Evolutionary conservation across 1,140 invertebrate genomes (phyloP), one percentile per base, ranked within the genome.

Genomic region (Drosophila prosaltans): DNA sequence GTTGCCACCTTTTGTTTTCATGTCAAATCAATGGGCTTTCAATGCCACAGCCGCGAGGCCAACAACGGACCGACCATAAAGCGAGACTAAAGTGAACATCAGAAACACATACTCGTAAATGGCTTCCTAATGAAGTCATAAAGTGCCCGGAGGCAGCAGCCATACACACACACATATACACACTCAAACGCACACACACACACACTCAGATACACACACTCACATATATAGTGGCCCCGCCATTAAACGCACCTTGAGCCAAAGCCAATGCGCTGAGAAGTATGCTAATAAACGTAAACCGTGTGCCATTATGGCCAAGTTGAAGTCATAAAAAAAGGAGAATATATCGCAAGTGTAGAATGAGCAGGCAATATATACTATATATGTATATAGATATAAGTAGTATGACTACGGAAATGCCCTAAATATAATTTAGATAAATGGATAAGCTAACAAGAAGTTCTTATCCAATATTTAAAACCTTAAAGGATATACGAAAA

Each of bases 281-380:
- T 86, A 86, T 88, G 82, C 83, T 86, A 88, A 86, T 86, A 86
- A 86, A 86, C 82, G 80, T 83, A 86, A 86, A 88, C 69, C 82
- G 65, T 79, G 60, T 72, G 32, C 74, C 74, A 86, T 86, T 78
- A 86, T 74, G 58, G 66, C 45, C 71, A 81, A 76, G 75, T 69
- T 75, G 80, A 77, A 60, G 69, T 66, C 84, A 79, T 86, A 86
- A 88, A 86, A 88, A 76, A 74, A 57, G 69, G 62, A 77, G 76
- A 75, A 75, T 63, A 61, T 7, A 36, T 36, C 32, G 32, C 32
- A 36, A 36, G 32, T 36, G 32, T 36, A 2, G 32, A 36, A 36
- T 2, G 32, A 36, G 45, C 9, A 26, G 64, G 30, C 57, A 24
- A 39, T 32, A 39, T 39, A 39, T 36, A 36, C 3, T 36, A 36